Base-by-base conservation (phyloP, 2,113 vertebrate species). In the Corythaeola cristata region DNA sequence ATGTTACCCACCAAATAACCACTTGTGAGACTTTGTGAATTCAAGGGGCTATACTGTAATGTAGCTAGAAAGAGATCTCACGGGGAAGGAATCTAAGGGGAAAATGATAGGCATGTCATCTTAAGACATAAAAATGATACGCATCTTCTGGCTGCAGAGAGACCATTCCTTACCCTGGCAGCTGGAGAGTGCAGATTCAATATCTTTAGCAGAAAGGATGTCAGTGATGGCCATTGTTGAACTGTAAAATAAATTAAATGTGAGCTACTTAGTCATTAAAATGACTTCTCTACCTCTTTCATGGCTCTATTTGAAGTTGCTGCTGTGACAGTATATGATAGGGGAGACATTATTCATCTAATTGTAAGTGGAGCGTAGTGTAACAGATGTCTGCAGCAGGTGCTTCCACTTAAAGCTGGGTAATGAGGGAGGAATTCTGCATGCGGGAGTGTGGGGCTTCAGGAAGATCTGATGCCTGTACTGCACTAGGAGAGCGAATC, bases 181-280 rank as follows among this genome's bases (percentile, higher is more conserved):
- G 91, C 97, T 97, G 69, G 94, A 97, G 55, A 98, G 98, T 64
- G 98, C 97, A 39, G 96, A 96, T 33, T 97, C 96, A 74, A 98
- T 98, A 95, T 98, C 98, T 50, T 98, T 97, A 45, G 97, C 94
- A 74, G 98, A 97, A 47, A 99, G 96, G 55, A 98, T 96, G 71
- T 98, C 96, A 33, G 96, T 98, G 45, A 98, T 97, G 33, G 96
- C 96, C 98, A 98, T 98, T 90, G 80, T 80, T 82, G 88, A 75
- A 95, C 96, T 95, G 85, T 69, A 94, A 97, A 92, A 96, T 90
- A 90, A 93, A 89, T 95, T 88, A 82, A 62, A 89, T 82, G 89
- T 63, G 77, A 92, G 75, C 73, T 92, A 80, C 71, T 97, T 92
- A 92, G 74, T 86, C 78, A 96, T 92, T 89, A 76, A 94, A 93